Evolutionary conservation across 37 sponge, comb jelly and placozoan genomes (phyloP), one percentile per base, ranked within the genome.

Genomic region (Petrosia ficiformis): DNA sequence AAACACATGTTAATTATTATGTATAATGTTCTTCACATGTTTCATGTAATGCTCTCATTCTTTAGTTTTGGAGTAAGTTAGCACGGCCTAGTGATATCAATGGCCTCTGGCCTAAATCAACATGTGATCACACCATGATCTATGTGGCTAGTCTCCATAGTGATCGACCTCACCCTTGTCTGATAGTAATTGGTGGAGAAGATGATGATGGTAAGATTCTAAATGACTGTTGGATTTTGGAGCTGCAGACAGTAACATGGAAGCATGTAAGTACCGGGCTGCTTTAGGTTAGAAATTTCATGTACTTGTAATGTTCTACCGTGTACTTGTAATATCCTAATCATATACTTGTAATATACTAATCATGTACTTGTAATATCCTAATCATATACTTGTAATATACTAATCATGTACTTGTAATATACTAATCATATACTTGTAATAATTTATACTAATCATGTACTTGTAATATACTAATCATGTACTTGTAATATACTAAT

Each of bases 11-110:
- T n/a, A n/a, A n/a, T n/a, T n/a, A n/a, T n/a, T n/a, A n/a, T n/a
- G n/a, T n/a, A n/a, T n/a, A n/a, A n/a, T n/a, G 14, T 48, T 48
- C 54, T 14, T 48, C 14, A 19, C 54, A 48, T 48, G 54, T 48
- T 8, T 19, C 54, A 48, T 19, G 8, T 48, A n/a, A n/a, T 48
- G 54, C 14, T 61, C n/a, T n/a, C n/a, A 24, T 5, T 26, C 28
- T n/a, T 29, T 61, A 61, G 63, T n/a, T 61, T 26, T 61, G 63
- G 63, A 61, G 28, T 29, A 61, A 61, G 26, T n/a, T 61, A 26
- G 11, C 63, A 5, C 5, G 28, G 6, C 63, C 22, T 61, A 14
- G 14, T 14, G 54, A 48, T 48, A 19, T 14, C 8, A 48, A 8
- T 48, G 54, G 8, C 8, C 63, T 29, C 26, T 61, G 28, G 28